Evolutionary conservation across 2,113 vertebrate genomes (phyloP).

Genomic region (Pithys albifrons): DNA sequence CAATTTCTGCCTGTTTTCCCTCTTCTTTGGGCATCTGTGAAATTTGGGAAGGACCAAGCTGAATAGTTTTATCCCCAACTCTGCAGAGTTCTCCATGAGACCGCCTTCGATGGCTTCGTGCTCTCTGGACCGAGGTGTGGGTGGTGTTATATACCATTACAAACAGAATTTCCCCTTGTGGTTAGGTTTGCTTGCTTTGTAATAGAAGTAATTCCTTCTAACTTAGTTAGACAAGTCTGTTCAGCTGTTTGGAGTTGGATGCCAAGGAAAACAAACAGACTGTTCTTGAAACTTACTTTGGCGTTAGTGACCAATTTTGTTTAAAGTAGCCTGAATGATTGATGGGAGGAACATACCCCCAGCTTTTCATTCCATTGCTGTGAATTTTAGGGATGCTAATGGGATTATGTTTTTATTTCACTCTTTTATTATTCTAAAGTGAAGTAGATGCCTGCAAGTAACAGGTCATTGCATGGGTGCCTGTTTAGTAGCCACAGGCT

Average conservation of each 20-base stretch:
- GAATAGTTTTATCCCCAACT: neutral
- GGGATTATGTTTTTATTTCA: neutral
- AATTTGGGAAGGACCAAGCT: neutral
- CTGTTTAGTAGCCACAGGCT: neutral
- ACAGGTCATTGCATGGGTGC: neutral
- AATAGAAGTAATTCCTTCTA: constrained; percentile 20
- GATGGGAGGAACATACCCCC: constrained; percentile 13
- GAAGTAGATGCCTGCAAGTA: neutral
- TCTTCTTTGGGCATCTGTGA: neutral
- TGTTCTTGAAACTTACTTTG: constrained; percentile 61
- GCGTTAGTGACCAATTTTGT: neutral
- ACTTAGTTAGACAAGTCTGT: constrained; percentile 58
- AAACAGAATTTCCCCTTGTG: constrained; percentile 27
- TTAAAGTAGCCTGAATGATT: constrained; percentile 56
- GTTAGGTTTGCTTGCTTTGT: constrained; percentile 18
- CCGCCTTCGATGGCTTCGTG: neutral
- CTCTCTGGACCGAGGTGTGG: neutral
- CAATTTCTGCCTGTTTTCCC: neutral
- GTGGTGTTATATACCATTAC: neutral
- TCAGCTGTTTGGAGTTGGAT: constrained; percentile 61
- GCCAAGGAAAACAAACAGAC: constrained; percentile 72
- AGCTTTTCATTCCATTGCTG: neutral
- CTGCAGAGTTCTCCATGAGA: neutral
- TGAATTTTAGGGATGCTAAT: constrained; percentile 22
- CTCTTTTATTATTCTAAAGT: neutral